phyloP scores from a whole-genome alignment of 1,140 invertebrate species.

The Steinernema khuongi region DNA sequence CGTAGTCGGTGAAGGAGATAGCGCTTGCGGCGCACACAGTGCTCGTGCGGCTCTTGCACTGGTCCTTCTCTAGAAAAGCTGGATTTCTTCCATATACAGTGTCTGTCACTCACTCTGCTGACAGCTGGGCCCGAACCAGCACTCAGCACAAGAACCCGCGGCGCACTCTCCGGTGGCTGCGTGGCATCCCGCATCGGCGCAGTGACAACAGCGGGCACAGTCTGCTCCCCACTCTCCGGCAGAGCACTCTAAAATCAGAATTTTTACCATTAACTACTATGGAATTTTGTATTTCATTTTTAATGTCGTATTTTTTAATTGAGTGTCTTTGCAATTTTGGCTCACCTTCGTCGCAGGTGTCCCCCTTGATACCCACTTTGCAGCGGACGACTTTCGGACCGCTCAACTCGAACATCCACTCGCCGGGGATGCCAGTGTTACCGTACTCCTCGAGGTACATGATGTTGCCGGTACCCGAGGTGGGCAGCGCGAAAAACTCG shows the following conservation, averaged over 20 bases:
- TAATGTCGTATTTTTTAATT: not conserved
- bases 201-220: constrained; percentile 55
- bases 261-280: not conserved
- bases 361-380: constrained; percentile 56
- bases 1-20: constrained; percentile 50
- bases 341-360: constrained; percentile 58
- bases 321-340: not conserved
- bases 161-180: constrained; percentile 52
- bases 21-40: constrained; percentile 50
- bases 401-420: constrained; percentile 56
- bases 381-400: constrained; percentile 44
- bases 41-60: constrained; percentile 19
- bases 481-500: constrained; percentile 49
- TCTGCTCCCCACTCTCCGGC: constrained; percentile 54
- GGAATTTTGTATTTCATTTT: not conserved
- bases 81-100: not conserved
- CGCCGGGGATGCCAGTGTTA: constrained; percentile 51
- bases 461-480: constrained; percentile 57
- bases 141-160: constrained; percentile 40
- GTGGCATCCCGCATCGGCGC: constrained; percentile 46
- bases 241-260: constrained; percentile 46
- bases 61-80: constrained; percentile 23
- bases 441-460: constrained; percentile 58
- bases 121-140: constrained; percentile 48
- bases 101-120: constrained; percentile 43